Base-by-base conservation (phyloP, 2,888 invertebrate species). In the Diarsia dahlii region DNA sequence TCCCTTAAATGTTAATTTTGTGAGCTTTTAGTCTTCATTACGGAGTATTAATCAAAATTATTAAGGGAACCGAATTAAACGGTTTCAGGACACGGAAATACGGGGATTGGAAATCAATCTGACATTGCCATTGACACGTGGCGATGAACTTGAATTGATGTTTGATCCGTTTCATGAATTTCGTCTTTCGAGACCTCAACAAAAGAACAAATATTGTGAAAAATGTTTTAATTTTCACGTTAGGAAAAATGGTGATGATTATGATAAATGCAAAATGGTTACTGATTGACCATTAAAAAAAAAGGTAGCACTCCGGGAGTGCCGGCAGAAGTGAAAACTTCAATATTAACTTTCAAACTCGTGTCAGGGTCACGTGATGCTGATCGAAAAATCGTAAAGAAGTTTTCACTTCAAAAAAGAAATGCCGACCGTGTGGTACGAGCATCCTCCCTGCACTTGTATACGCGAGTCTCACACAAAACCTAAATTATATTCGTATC, bases 1-100 rank as follows among this genome's bases (percentile, higher is more conserved):
- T 73, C 82, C 67, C 69, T 69, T 71, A 82, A 75, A 82, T 72
- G 76, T 74, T 71, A 78, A 84, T 78, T 85, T 85, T 74, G 73
- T 64, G 45, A 78, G 76, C 78, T 78, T 84, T 73, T 54, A 71
- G 74, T 68, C 75, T 85, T 74, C 71, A 74, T 81, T 65, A 58
- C 50, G 52, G 65, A 78, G 60, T 76, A 83, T 87, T 80, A 83
- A 79, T 79, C 63, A 75, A 80, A 83, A 72, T n/a, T 80, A 73
- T 76, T 71, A 48, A 73, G 64, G 34, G 1, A 50, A 64, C 48
- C n/a, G 10, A 54, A 71, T 58, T 65, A 52, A 50, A 74, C 3
- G 72, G 8, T 71, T 64, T 60, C 65, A 58, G 66, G 60, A 71
- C 46, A 76, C 12, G 67, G 45, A 71, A 48, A 28, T n/a, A n/a